phyloP scores from a whole-genome alignment of 2,888 invertebrate genomes.

The Sussaba pulchella region DNA sequence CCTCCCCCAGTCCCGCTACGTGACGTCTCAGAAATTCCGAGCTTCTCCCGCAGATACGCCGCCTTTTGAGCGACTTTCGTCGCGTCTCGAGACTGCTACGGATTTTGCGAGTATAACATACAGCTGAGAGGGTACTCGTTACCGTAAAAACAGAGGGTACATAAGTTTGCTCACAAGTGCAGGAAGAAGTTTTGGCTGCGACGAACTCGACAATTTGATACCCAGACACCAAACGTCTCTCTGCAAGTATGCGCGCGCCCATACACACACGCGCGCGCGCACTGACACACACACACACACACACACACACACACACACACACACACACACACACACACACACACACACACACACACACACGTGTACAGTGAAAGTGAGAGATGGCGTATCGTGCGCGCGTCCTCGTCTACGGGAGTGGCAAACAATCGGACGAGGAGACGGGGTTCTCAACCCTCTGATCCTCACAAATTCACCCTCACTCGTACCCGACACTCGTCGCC shows the following conservation, averaged over 20 bases:
- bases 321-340: background rate
- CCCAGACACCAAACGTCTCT: background rate
- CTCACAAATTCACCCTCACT: constrained; percentile 49
- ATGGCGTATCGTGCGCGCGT: constrained; percentile 30
- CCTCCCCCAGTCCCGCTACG: too few species aligned
- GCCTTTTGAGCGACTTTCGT: background rate
- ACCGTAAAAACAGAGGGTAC: constrained; percentile 12
- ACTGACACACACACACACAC: background rate
- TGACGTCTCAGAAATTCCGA: too few species aligned
- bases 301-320: background rate
- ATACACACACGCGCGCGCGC: too few species aligned
- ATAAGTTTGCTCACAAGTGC: background rate
- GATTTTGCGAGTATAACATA: constrained; percentile 8
- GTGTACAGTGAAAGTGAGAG: background rate
- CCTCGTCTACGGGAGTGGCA: constrained; percentile 64
- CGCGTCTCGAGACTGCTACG: constrained; percentile 15
- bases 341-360: background rate
- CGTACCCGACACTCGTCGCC: background rate
- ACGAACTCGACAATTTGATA: constrained; percentile 7
- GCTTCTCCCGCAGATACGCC: background rate
- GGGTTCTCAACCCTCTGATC: constrained; percentile 67
- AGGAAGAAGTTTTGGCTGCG: background rate
- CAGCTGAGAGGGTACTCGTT: constrained; percentile 1
- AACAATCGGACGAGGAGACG: constrained; percentile 65
- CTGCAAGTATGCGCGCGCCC: background rate